phyloP scores from a whole-genome alignment of 2,113 vertebrate species.

The Salvator merianae region DNA sequence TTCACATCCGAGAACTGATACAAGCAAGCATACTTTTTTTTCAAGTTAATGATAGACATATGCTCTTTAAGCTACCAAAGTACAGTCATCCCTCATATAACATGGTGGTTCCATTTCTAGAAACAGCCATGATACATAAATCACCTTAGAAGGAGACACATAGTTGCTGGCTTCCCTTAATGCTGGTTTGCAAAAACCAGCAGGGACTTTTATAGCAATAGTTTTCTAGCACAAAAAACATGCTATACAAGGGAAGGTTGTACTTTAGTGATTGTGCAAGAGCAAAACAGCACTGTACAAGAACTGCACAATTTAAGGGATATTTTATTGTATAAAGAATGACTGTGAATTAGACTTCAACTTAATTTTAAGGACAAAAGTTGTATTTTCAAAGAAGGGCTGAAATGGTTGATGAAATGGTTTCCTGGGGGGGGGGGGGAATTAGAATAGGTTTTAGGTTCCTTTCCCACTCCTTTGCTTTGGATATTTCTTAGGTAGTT shows the following conservation, averaged over 20 bases:
- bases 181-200: too few relatives aligned
- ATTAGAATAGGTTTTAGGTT: neutral
- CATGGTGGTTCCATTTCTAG: neutral
- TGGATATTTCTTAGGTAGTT: neutral
- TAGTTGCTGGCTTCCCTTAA: too few relatives aligned
- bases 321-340: neutral
- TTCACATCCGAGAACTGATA: neutral
- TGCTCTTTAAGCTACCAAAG: neutral
- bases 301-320: too few relatives aligned
- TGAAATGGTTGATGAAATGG: neutral
- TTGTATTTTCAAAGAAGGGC: neutral
- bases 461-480: neutral
- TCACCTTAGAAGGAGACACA: too few relatives aligned
- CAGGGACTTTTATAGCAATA: too few relatives aligned
- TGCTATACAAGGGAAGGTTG: too few relatives aligned
- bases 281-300: too few relatives aligned
- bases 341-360: neutral
- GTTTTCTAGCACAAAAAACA: too few relatives aligned
- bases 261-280: too few relatives aligned
- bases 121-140: too few relatives aligned
- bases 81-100: neutral
- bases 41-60: neutral
- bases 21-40: neutral
- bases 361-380: neutral
- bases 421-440: too few relatives aligned